Evolutionary conservation across 2,888 invertebrate species (phyloP).

Genomic region (Drosophila kambysellisi): DNA sequence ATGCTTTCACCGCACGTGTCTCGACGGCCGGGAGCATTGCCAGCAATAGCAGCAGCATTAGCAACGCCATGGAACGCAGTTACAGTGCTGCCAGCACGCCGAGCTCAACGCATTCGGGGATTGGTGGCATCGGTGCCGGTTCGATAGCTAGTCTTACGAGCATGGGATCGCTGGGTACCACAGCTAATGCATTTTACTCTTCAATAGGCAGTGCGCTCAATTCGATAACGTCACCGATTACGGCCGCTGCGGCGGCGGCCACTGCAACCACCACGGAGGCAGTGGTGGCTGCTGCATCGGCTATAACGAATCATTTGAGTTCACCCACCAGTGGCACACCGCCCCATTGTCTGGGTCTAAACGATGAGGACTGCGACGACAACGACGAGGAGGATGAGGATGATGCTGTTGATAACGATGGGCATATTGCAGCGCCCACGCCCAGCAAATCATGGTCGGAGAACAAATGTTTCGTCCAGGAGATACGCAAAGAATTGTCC

Average conservation of each 20-base stretch:
- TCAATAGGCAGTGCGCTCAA: constrained; percentile 82
- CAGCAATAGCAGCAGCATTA: constrained; percentile 51
- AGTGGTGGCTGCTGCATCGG: constrained; percentile 81
- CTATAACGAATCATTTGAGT: constrained; percentile 82
- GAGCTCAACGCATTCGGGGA: constrained; percentile 72
- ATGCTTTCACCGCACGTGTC: constrained; percentile 82
- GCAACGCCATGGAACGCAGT: constrained; percentile 58
- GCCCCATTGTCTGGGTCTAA: constrained; percentile 69
- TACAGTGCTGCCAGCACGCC: constrained; percentile 81
- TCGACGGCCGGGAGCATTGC: constrained; percentile 81
- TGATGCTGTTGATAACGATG: constrained; percentile 75
- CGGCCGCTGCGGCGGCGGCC: constrained; percentile 82
- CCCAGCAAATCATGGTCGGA: constrained; percentile 90
- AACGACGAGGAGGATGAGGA: constrained; percentile 77
- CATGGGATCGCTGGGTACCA: constrained; percentile 79
- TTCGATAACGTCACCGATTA: constrained; percentile 82
- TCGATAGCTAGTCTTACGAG: constrained; percentile 81
- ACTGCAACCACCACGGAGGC: constrained; percentile 82
- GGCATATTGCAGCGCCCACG: constrained; percentile 74
- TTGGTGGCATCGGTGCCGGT: constrained; percentile 60
- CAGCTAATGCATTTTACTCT: constrained; percentile 83
- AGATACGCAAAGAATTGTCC: constrained; percentile 91
- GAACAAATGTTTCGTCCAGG: constrained; percentile 91
- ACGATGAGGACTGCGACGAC: constrained; percentile 76
- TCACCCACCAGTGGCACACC: constrained; percentile 82